Conservation (phyloP, 2,113 vertebrate genomes). For the Hippocampus mohnikei region DNA sequence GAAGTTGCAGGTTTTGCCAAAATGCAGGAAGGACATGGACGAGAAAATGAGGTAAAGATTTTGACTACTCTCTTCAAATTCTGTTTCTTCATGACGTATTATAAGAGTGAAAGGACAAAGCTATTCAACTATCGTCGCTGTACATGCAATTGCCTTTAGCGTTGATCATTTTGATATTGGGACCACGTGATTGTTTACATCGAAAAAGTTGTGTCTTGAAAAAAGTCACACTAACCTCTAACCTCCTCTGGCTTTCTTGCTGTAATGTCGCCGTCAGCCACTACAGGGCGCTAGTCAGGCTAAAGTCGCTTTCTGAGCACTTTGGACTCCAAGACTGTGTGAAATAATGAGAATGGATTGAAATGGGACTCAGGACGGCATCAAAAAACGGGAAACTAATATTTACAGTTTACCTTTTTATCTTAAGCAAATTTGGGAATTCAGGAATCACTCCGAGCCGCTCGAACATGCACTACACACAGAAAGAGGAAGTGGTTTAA, state of each 20-base stretch:
- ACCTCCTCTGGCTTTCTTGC: not conserved
- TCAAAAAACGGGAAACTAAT: not conserved
- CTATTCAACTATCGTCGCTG: not conserved
- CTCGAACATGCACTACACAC: not conserved
- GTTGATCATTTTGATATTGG: not conserved
- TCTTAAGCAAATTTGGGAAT: not conserved
- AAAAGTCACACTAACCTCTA: not conserved
- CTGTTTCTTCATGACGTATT: not conserved
- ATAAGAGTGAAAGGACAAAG: not conserved
- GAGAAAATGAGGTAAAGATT: not conserved
- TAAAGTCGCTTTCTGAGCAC: not conserved
- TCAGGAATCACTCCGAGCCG: not conserved
- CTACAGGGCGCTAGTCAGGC: not conserved
- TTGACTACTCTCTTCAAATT: not conserved
- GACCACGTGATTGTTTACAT: not conserved
- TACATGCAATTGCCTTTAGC: not conserved
- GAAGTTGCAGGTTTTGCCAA: not conserved
- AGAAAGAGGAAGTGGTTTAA: conserved; percentile 57
- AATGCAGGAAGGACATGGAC: not conserved
- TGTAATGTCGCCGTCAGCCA: not conserved
- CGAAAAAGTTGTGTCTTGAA: no score
- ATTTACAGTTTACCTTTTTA: no score
- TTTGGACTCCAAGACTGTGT: not conserved
- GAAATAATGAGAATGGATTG: not conserved
- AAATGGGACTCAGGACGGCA: no score